A percentile compares a stretch with the other conserved stretches of the same genome.
Conservation (phyloP, 2,888 invertebrate species). For the Ormyrus labotus region DNA sequence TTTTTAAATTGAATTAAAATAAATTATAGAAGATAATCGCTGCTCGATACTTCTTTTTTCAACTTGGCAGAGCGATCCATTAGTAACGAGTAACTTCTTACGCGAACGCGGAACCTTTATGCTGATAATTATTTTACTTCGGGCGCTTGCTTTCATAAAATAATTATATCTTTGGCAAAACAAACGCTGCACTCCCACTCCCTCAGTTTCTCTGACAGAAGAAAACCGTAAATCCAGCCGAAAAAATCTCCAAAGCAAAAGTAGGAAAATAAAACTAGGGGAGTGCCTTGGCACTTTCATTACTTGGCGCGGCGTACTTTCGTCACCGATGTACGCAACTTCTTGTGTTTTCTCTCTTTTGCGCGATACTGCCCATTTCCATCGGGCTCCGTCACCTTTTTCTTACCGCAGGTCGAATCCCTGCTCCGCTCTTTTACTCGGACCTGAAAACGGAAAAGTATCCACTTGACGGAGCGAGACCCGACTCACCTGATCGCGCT, state of each 20-base stretch:
- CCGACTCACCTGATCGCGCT: too few species aligned
- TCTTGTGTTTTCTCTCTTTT: not conserved
- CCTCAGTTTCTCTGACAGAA: not conserved
- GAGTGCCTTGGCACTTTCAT: conserved; percentile 30
- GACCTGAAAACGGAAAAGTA: not conserved
- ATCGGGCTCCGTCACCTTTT: not conserved
- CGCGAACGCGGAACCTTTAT: conserved; percentile 24
- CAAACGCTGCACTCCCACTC: not conserved
- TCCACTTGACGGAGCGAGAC: too few species aligned
- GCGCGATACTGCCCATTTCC: conserved; percentile 14
- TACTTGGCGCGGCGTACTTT: conserved; percentile 22
- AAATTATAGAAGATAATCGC: too few species aligned
- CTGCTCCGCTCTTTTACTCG: not conserved
- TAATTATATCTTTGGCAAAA: conserved; percentile 4
- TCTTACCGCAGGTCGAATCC: not conserved
- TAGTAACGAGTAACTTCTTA: conserved; percentile 1
- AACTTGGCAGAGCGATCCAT: too few species aligned
- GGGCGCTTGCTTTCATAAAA: conserved; percentile 14
- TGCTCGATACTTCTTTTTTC: too few species aligned
- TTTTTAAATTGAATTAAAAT: too few species aligned
- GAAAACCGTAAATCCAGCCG: not conserved
- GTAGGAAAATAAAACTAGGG: not conserved
- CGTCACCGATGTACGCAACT: conserved; percentile 10
- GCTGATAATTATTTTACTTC: conserved; percentile 1
- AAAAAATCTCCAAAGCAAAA: not conserved